phyloP scores from a whole-genome alignment of 2,888 invertebrate species.

The Podabrus alpinus region DNA sequence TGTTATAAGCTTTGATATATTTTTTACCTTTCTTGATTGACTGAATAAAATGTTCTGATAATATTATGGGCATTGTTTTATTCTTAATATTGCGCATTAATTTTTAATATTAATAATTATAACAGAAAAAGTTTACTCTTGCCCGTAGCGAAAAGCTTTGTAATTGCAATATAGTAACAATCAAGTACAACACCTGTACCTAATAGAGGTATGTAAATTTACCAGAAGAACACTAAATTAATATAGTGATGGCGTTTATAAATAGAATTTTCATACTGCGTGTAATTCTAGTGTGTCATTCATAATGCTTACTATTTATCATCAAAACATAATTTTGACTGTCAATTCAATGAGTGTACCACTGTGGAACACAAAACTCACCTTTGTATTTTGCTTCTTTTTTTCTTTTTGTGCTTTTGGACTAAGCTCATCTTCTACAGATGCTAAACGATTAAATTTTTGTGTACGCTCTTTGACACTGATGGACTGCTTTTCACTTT shows the following conservation, averaged over 20 bases:
- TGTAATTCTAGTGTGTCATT: background rate
- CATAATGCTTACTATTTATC: background rate
- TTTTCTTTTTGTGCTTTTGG: constrained; percentile 56
- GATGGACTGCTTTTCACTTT: constrained; percentile 65
- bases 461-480: constrained; percentile 92
- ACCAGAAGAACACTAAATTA: background rate
- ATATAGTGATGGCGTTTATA: too few species aligned
- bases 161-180: background rate
- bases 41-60: too few species aligned
- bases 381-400: constrained; percentile 58
- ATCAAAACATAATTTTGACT: background rate
- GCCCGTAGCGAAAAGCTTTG: background rate
- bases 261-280: background rate
- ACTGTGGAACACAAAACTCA: constrained; percentile 8
- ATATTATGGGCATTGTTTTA: too few species aligned
- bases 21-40: too few species aligned
- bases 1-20: too few species aligned
- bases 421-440: constrained; percentile 70
- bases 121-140: background rate
- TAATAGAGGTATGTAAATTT: background rate
- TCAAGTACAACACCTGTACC: background rate
- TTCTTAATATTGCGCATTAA: too few species aligned
- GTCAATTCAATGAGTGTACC: background rate
- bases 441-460: constrained; percentile 91
- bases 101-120: too few species aligned